Conservation (phyloP, 2,113 vertebrate species). For the Setophaga coronata region DNA sequence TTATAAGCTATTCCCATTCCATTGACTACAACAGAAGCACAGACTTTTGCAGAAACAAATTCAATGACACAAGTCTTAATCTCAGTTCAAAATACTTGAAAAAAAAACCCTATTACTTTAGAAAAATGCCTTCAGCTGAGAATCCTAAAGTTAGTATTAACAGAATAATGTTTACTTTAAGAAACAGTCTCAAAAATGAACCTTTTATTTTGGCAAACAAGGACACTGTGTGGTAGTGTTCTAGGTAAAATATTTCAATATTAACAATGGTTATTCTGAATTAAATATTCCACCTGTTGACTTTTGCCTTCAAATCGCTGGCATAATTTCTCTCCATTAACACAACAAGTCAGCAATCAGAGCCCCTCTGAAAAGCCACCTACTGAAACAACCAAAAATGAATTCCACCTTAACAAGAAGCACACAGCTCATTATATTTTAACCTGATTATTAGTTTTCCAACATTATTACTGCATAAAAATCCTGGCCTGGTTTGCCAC, state of each 20-base stretch:
- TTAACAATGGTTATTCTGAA: constrained; percentile 49
- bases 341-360: constrained; percentile 47
- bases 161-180: constrained; percentile 17
- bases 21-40: not conserved
- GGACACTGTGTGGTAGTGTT: not conserved
- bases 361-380: not conserved
- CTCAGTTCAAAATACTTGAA: not conserved
- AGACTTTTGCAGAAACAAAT: not conserved
- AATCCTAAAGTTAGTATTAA: not conserved
- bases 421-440: not conserved
- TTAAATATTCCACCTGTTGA: constrained; percentile 58
- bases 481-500: not conserved
- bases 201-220: not conserved
- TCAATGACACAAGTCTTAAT: not conserved
- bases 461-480: not conserved
- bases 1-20: not conserved
- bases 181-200: not conserved
- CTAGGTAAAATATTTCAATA: constrained; percentile 48
- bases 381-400: not conserved
- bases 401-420: not conserved
- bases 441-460: not conserved
- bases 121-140: not conserved
- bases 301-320: constrained; percentile 61
- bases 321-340: constrained; percentile 64
- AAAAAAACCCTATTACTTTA: not conserved